Evolutionary conservation across 2,113 vertebrate species (phyloP).

Genomic region (Cebus imitator): DNA sequence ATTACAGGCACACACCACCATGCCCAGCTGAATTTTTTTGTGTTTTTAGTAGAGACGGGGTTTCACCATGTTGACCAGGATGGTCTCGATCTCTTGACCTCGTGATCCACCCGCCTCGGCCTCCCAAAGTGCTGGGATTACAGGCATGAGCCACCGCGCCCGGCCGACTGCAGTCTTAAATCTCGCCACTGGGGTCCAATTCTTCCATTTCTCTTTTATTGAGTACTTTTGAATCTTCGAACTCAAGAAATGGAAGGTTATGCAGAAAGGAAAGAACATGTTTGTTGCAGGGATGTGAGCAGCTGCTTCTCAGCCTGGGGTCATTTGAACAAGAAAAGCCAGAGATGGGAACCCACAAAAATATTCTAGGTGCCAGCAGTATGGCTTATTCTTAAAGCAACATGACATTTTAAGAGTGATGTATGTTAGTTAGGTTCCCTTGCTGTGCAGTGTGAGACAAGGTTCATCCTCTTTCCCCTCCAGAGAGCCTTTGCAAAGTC

Average conservation of each 20-base stretch:
- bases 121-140: too few relatives aligned
- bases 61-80: too few relatives aligned
- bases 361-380: not conserved
- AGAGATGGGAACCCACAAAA: not conserved
- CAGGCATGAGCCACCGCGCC: too few relatives aligned
- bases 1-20: too few relatives aligned
- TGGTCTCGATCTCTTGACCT: too few relatives aligned
- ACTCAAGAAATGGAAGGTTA: not conserved
- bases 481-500: not conserved
- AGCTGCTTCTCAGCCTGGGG: not conserved
- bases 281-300: not conserved
- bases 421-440: not conserved
- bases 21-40: too few relatives aligned
- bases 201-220: slow-evolving; percentile 9
- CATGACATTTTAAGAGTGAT: not conserved
- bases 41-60: too few relatives aligned
- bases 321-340: not conserved
- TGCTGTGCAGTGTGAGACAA: not conserved
- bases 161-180: not conserved
- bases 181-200: not conserved
- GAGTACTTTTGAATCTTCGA: not conserved
- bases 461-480: not conserved
- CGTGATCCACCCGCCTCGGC: too few relatives aligned
- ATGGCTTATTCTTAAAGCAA: not conserved
- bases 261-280: not conserved